These are phyloP conservation scores for Condylura cristata DNA, from an alignment of 2,113 vertebrate species.

Conservation along the genomic window DNA sequence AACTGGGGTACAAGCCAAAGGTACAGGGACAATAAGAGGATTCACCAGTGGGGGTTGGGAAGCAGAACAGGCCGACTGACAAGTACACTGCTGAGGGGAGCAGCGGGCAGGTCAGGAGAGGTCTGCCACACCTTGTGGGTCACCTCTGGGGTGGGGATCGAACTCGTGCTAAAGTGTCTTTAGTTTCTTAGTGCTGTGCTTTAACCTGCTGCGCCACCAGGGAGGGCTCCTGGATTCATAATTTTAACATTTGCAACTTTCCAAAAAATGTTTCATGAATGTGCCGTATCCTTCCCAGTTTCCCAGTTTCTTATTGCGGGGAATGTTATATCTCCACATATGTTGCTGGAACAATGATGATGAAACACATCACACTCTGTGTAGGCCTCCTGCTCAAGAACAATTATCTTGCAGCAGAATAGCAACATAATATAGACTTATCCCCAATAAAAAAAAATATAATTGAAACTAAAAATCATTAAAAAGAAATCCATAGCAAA, in stretches of 20 bases:
- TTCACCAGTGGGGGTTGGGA: no score
- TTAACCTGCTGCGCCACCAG: no score
- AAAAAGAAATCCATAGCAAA: neutral
- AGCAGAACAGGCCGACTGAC: no score
- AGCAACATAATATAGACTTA: neutral
- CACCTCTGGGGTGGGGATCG: no score
- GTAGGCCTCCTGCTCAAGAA: neutral
- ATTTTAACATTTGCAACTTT: neutral
- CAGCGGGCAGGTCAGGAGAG: no score
- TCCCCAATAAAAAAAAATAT: neutral
- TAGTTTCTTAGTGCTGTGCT: no score
- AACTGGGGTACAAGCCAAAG: no score
- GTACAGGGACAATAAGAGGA: no score
- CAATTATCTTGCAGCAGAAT: neutral
- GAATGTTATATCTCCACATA: neutral
- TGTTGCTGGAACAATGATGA: neutral
- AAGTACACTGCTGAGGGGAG: no score
- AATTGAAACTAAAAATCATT: neutral
- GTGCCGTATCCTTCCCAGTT: neutral
- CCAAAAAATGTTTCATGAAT: neutral
- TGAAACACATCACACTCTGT: rapidly evolving
- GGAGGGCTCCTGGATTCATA: neutral
- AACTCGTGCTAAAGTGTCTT: no score
- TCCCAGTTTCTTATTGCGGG: neutral
- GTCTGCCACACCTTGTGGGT: no score